phyloP scores from a whole-genome alignment of 1,140 invertebrate species.

The Trypoxylus dichotomus region DNA sequence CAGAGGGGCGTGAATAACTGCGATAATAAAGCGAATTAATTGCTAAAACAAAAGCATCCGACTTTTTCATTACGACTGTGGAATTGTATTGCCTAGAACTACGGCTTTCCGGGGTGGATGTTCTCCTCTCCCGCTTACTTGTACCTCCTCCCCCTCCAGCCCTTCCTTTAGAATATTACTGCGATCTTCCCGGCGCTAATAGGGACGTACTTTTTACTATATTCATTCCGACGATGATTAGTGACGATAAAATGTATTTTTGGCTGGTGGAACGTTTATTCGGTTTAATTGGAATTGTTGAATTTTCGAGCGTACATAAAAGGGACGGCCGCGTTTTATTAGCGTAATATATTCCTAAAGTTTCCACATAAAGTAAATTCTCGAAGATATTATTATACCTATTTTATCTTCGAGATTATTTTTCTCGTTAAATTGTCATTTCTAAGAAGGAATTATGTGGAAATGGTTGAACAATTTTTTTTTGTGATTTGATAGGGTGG shows the following conservation, averaged over 20 bases:
- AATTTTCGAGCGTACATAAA: neutral
- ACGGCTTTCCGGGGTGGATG: neutral
- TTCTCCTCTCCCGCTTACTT: too few relatives aligned
- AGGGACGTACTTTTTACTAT: neutral
- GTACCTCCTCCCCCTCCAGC: neutral
- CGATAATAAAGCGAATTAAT: conserved; percentile 24
- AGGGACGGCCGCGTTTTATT: neutral
- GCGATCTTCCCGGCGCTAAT: neutral
- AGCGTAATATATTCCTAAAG: neutral
- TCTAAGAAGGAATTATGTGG: too few relatives aligned
- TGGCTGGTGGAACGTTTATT: neutral
- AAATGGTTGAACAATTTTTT: too few relatives aligned
- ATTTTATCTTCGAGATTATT: too few relatives aligned
- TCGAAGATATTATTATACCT: neutral
- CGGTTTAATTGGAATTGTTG: neutral
- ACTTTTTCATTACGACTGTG: conserved; percentile 5
- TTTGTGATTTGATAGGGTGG: too few relatives aligned
- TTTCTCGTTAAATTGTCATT: too few relatives aligned
- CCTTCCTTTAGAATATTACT: neutral
- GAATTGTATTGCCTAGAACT: neutral
- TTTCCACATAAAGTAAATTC: neutral
- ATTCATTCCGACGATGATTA: neutral
- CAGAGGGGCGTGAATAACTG: conserved; percentile 11
- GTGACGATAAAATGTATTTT: neutral
- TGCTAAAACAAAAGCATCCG: conserved; percentile 11